Conservation (phyloP, 2,797 vertebrate genomes). For the Halcyon smyrnensis region DNA sequence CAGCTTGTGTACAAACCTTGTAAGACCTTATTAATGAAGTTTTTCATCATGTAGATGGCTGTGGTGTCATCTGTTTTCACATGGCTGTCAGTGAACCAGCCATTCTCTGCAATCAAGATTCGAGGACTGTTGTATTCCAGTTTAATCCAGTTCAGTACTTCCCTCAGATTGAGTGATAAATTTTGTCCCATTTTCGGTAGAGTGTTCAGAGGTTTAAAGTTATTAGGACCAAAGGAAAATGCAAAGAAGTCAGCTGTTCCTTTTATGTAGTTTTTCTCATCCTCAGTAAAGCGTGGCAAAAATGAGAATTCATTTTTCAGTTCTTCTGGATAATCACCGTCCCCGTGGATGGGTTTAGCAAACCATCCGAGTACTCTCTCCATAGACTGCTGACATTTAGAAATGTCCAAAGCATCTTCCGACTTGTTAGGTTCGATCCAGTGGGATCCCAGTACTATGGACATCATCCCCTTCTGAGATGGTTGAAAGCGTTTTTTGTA, state of each 20-base stretch:
- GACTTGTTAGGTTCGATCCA: conserved; percentile 89
- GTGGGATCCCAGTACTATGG: conserved; percentile 92
- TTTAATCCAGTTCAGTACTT: conserved; percentile 90
- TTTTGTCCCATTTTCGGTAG: conserved; percentile 83
- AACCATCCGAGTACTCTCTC: conserved; percentile 94
- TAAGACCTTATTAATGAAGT: conserved; percentile 91
- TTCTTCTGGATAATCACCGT: conserved; percentile 89
- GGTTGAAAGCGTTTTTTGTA: conserved; percentile 86
- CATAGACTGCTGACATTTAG: conserved; percentile 88
- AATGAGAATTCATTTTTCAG: conserved; percentile 79
- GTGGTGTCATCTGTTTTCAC: conserved; percentile 91
- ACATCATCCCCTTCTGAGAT: conserved; percentile 87
- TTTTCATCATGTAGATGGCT: conserved; percentile 92
- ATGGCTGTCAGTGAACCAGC: conserved; percentile 91
- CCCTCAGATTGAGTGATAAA: conserved; percentile 86
- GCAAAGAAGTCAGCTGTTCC: conserved; percentile 95
- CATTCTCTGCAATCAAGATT: conserved; percentile 90
- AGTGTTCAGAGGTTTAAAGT: conserved; percentile 82
- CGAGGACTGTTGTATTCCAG: conserved; percentile 86
- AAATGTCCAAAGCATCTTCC: conserved; percentile 73
- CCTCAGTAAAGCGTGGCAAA: conserved; percentile 84
- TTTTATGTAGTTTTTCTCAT: conserved; percentile 84
- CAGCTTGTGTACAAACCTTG: conserved; percentile 82
- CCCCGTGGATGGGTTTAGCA: conserved; percentile 90
- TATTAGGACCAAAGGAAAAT: conserved; percentile 92